phyloP scores from a whole-genome alignment of 2,888 invertebrate genomes.

The Acanthosepion pharaonis region DNA sequence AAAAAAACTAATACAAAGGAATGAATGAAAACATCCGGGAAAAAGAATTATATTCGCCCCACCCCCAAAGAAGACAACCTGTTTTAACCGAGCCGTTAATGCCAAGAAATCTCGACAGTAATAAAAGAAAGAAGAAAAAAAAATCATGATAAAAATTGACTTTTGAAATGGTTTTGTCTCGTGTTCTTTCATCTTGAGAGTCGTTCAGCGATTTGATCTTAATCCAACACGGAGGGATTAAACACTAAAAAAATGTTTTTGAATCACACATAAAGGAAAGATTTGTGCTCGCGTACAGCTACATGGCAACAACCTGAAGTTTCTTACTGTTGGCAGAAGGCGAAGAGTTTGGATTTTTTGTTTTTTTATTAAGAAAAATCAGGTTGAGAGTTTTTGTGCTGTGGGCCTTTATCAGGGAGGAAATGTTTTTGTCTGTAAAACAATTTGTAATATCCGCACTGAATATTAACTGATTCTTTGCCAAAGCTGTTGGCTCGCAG shows the following conservation, averaged over 20 bases:
- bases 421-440: neutral
- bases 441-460: neutral
- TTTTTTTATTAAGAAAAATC: neutral
- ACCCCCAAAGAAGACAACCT: neutral
- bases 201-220: constrained; percentile 2
- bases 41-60: neutral
- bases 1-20: neutral
- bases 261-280: neutral
- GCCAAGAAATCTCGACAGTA: neutral
- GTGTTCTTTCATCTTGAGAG: constrained; percentile 17
- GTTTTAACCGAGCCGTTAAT: neutral
- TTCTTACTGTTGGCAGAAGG: neutral
- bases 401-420: neutral
- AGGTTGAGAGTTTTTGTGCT: neutral
- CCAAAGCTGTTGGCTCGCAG: no score
- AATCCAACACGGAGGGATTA: constrained; percentile 33
- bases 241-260: neutral
- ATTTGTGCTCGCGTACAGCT: neutral
- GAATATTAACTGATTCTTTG: no score
- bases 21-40: neutral
- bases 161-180: neutral
- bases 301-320: neutral
- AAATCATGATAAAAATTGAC: neutral
- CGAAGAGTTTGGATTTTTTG: neutral
- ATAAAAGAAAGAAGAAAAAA: neutral